Percentiles rank a stretch among this genome's conserved stretches.
Conservation (phyloP, 2,888 invertebrate species). For the Eledone cirrhosa region DNA sequence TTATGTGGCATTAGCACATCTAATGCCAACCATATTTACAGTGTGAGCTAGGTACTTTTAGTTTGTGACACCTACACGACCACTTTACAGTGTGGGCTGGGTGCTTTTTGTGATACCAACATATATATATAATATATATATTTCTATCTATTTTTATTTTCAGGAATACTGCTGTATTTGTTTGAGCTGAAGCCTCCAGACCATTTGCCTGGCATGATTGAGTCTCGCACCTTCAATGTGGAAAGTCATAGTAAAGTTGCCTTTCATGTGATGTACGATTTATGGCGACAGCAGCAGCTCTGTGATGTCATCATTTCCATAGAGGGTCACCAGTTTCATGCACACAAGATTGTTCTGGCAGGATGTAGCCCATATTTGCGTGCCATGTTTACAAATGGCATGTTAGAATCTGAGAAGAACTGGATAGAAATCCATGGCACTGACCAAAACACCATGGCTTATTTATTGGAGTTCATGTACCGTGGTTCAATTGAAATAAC, state of each 20-base stretch:
- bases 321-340: conserved; percentile 56
- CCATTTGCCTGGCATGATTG: conserved; percentile 51
- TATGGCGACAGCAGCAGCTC: conserved; percentile 52
- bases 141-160: too few relatives aligned
- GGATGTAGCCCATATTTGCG: conserved; percentile 63
- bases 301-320: conserved; percentile 61
- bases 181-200: not conserved
- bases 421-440: conserved; percentile 59
- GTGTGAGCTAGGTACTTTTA: too few relatives aligned
- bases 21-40: too few relatives aligned
- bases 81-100: too few relatives aligned
- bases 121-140: too few relatives aligned
- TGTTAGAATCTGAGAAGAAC: conserved; percentile 60
- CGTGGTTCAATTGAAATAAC: conserved; percentile 60
- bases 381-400: conserved; percentile 65
- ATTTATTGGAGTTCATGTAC: conserved; percentile 63
- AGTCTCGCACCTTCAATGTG: conserved; percentile 57
- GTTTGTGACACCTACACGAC: too few relatives aligned
- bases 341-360: conserved; percentile 62
- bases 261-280: conserved; percentile 61
- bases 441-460: conserved; percentile 58
- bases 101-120: too few relatives aligned
- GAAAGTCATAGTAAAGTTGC: conserved; percentile 57
- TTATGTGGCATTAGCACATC: too few relatives aligned
- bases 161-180: too few relatives aligned